Evolutionary conservation across 2,797 vertebrate species (phyloP), one percentile per base, ranked within the genome.

Genomic region (Rhinichthys osculus): DNA sequence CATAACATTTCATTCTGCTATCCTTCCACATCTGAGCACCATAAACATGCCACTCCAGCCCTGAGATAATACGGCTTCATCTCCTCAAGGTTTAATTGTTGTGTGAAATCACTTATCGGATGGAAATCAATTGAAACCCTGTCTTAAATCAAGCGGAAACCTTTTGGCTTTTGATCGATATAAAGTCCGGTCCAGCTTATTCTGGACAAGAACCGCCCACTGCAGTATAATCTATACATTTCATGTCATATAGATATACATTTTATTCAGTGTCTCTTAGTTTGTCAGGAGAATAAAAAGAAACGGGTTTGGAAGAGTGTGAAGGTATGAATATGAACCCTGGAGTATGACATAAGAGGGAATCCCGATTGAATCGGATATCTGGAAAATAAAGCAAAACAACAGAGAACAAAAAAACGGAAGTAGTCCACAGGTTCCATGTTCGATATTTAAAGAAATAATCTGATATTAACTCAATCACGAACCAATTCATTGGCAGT

Each of bases 1-100:
- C 72, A 27, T 88, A 84, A 86, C 81, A 81, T 88, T 87, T 88
- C 64, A 85, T 81, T 76, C 64, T 81, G 85, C 71, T 84, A 54
- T 30, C 33, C 23, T 62, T 81, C 83, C 78, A 81, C 85, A 88
- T 87, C 76, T 87, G 87, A 88, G 70, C 66, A 85, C 59, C 62
- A 86, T 90, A 78, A 87, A 90, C 57, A 70, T 83, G 62, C 54
- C 72, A 78, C 67, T 47, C 72, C 72, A 33, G 42, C 66, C 47
- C 67, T 82, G 81, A 85, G 66, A 81, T 85, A 33, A 50, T 47
- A 83, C 10, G 19, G 69, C 57, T 81, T 81, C 54, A 72, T 82
- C 30, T 81, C 19, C 23, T 81, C 64, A 78, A 30, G 42, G 80
- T 81, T 77, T 87, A 73, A 54, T 67, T 74, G 50, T 50, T n/a